Evolutionary conservation across 2,888 invertebrate species (phyloP).

Genomic region (Leptopilina syphax): DNA sequence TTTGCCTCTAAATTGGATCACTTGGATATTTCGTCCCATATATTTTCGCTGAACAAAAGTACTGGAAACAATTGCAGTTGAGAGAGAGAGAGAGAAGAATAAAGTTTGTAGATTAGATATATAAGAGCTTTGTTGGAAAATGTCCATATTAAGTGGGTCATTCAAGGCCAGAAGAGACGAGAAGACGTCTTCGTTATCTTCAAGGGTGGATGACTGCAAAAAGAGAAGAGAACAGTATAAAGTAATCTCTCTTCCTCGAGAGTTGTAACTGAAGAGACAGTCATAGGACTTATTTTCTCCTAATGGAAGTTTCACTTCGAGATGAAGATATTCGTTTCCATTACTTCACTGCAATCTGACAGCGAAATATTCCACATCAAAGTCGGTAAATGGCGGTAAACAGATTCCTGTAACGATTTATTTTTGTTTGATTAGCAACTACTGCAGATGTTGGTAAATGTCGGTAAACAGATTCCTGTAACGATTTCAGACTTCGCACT

Average conservation of each 20-base stretch:
- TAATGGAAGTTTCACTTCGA: constrained; percentile 6
- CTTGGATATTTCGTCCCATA: no score
- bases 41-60: no score
- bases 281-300: constrained; percentile 5
- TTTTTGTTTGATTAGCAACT: no score
- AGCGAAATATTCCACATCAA: background rate
- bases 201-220: constrained; percentile 5
- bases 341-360: background rate
- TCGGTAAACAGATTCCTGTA: no score
- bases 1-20: no score
- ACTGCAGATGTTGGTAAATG: no score
- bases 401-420: background rate
- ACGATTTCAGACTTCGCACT: no score
- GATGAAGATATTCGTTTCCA: background rate
- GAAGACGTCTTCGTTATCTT: constrained; percentile 19
- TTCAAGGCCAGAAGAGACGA: background rate
- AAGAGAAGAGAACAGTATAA: background rate
- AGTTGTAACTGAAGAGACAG: background rate
- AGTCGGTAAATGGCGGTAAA: background rate
- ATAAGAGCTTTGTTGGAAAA: background rate
- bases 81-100: background rate
- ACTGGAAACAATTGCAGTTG: background rate
- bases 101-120: constrained; percentile 1
- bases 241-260: constrained; percentile 1
- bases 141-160: constrained; percentile 31